Base-by-base conservation (phyloP, 2,113 vertebrate species). In the Acanthochromis polyacanthus region DNA sequence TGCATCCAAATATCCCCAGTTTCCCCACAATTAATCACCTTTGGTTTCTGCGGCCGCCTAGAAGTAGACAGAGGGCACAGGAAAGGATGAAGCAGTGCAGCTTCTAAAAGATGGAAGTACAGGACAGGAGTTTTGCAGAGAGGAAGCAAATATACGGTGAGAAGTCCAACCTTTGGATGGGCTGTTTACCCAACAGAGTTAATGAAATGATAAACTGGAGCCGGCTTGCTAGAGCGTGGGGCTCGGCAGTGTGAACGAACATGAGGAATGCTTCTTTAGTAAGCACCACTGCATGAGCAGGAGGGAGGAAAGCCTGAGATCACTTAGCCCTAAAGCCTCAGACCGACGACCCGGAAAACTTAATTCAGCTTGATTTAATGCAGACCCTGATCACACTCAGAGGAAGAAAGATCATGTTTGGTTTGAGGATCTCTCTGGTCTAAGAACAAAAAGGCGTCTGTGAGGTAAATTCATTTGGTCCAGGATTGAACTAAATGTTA, bases 241-340 rank as follows among this genome's bases (percentile, higher is more conserved):
- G n/a, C 73, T 63, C 71, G 46, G 78, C 73, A 83, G 79, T 74
- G 66, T 92, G 91, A 91, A 81, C 62, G 75, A 90, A 89, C 90
- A 90, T 73, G 75, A 91, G 90, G 91, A 92, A 93, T 91, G 83
- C 86, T 81, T 79, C 80, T 85, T 89, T 67, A 61, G 72, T 50
- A 52, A 82, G 71, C 58, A 67, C 80, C 71, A 71, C 82, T 86
- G 81, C 83, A 80, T 75, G 69, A 84, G 60, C 53, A 61, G 52
- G 50, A 78, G 59, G 38, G 66, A 78, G 38, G 43, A 28, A 88
- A 66, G 75, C 80, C 81, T 77, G 81, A 81, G 67, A 74, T 77
- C 45, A 81, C 65, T 86, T 82, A 81, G 78, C 70, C 63, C 74
- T 10, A 30, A 77, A 83, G 66, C 65, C 61, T 61, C 22, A 19